A percentile compares a stretch with the other conserved stretches of the same genome.
Evolutionary conservation across 1,140 invertebrate species (phyloP).

Genomic region (Procambarus clarkii): DNA sequence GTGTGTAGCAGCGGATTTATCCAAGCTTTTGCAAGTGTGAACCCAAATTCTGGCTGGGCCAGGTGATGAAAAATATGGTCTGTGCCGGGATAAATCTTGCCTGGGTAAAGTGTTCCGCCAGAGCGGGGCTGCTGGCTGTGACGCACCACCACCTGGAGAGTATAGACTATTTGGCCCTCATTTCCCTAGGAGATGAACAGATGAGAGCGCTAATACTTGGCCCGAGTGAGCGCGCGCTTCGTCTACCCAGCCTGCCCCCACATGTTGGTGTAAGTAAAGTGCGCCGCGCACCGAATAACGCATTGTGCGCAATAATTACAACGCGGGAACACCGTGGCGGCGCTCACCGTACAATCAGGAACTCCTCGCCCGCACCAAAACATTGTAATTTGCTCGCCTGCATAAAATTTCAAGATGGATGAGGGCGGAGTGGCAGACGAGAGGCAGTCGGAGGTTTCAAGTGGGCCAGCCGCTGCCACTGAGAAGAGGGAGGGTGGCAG

Average conservation of each 20-base stretch:
- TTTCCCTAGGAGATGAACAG: not conserved
- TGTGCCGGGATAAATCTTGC: no score
- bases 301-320: conserved; percentile 26
- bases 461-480: no score
- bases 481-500: no score
- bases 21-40: no score
- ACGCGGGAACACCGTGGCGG: conserved; percentile 17
- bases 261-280: not conserved
- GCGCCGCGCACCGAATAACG: conserved; percentile 27
- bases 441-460: not conserved
- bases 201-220: not conserved
- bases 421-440: conserved; percentile 38
- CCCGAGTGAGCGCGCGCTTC: no score
- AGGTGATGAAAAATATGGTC: no score
- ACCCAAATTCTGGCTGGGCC: no score
- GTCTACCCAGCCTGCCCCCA: not conserved
- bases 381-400: conserved; percentile 55
- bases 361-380: conserved; percentile 46
- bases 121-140: not conserved
- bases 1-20: no score
- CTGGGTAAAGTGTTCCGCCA: not conserved
- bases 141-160: not conserved
- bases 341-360: conserved; percentile 45
- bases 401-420: conserved; percentile 55
- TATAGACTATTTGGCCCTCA: not conserved